Evolutionary conservation across 2,113 vertebrate genomes (phyloP).

Genomic region (Leptocoma aspasia): DNA sequence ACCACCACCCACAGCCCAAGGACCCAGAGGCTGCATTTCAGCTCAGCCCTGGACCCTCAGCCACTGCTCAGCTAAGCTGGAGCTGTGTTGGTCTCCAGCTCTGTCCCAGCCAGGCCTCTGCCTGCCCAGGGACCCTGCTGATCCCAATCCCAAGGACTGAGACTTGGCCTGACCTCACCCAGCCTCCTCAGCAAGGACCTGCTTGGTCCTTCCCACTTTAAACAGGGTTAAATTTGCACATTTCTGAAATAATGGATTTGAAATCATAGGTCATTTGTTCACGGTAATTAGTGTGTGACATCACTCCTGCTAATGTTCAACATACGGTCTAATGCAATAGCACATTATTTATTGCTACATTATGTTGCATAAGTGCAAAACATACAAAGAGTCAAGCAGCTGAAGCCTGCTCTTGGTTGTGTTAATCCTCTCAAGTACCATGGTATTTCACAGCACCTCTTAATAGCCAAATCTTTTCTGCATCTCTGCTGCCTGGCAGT

Average conservation of each 20-base stretch:
- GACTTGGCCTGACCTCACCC: not conserved
- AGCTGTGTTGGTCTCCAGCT: not conserved
- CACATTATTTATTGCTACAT: not conserved
- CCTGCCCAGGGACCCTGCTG: not conserved
- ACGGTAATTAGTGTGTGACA: not conserved
- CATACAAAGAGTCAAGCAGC: not conserved
- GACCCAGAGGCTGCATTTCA: not conserved
- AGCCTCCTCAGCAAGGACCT: not conserved
- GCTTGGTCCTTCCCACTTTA: not conserved
- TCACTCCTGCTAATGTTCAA: not conserved
- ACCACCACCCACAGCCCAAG: not conserved
- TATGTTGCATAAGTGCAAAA: not conserved
- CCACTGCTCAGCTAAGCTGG: not conserved
- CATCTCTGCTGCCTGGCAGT: constrained; percentile 38
- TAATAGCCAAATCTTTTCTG: constrained; percentile 24
- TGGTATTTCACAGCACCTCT: constrained; percentile 18
- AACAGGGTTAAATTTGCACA: not conserved
- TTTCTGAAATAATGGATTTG: not conserved
- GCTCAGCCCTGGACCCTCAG: not conserved
- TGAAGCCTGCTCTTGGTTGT: constrained; percentile 1
- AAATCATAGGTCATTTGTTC: not conserved
- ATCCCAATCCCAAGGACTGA: not conserved
- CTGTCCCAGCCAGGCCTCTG: not conserved
- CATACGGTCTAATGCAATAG: not conserved
- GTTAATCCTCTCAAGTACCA: constrained; percentile 6